phyloP scores from a whole-genome alignment of 2,113 vertebrate species.

The Dicaeum eximium region DNA sequence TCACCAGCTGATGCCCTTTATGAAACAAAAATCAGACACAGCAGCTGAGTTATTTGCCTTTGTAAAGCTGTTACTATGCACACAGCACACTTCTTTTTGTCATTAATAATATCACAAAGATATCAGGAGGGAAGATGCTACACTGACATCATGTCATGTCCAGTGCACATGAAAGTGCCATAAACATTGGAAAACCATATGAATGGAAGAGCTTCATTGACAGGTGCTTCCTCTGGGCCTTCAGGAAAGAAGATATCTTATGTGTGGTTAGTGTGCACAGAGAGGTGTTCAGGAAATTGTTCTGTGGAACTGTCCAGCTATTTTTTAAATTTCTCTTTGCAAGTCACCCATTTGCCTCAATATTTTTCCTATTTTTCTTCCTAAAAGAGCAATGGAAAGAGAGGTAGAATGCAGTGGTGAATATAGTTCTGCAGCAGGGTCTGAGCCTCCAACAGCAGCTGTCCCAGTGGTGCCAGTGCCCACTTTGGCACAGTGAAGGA shows the following conservation, averaged over 20 bases:
- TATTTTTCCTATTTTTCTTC: background rate
- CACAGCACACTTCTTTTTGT: background rate
- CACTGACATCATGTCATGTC: background rate
- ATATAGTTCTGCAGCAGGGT: background rate
- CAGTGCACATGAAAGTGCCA: background rate
- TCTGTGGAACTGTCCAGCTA: background rate
- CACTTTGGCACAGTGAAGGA: background rate
- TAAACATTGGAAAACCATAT: background rate
- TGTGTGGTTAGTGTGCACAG: fast-evolving
- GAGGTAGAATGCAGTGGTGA: background rate
- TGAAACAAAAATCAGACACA: background rate
- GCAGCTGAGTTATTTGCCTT: background rate
- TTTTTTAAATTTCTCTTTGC: background rate
- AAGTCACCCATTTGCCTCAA: background rate
- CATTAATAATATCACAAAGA: background rate
- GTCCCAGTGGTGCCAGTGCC: background rate
- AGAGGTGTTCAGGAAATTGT: background rate
- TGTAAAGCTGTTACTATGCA: background rate
- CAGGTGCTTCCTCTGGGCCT: background rate
- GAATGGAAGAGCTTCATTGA: background rate
- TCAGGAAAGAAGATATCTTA: background rate
- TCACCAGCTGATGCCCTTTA: background rate
- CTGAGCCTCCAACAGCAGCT: background rate
- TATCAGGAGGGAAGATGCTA: background rate
- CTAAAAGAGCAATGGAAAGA: background rate